Conservation (phyloP, 2,888 invertebrate genomes). For the Pardosa pseudoannulata region DNA sequence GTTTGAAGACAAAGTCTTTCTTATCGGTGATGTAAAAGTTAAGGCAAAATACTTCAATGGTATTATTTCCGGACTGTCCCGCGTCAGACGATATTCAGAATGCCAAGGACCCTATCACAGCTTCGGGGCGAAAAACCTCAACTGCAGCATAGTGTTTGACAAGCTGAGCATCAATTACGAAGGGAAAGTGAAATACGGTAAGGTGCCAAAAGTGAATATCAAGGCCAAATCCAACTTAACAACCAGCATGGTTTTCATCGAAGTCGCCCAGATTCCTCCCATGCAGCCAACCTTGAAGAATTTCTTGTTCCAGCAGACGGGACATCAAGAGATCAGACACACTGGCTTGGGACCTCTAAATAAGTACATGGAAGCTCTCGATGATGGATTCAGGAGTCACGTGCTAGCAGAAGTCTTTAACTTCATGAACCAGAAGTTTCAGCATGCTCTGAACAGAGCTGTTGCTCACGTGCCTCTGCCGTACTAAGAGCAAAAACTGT, state of each 20-base stretch:
- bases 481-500: too few relatives aligned
- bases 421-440: constrained; percentile 54
- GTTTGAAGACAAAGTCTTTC: constrained; percentile 56
- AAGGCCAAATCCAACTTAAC: constrained; percentile 60
- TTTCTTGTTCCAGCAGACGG: constrained; percentile 45
- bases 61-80: constrained; percentile 37
- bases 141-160: constrained; percentile 54
- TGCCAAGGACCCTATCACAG: constrained; percentile 62
- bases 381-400: constrained; percentile 47
- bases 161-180: constrained; percentile 42
- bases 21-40: constrained; percentile 66
- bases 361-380: constrained; percentile 36
- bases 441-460: constrained; percentile 42
- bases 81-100: constrained; percentile 34
- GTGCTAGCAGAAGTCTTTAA: constrained; percentile 51
- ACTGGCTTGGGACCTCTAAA: constrained; percentile 66
- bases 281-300: constrained; percentile 22
- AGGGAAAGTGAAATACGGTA: constrained; percentile 65
- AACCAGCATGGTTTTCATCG: constrained; percentile 34
- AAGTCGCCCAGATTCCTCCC: not conserved
- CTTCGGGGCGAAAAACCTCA: constrained; percentile 44
- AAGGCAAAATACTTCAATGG: constrained; percentile 56
- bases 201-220: constrained; percentile 63
- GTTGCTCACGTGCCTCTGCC: constrained; percentile 48
- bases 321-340: constrained; percentile 29